phyloP scores from a whole-genome alignment of 2,113 vertebrate species.

The Chloropsis hardwickii region DNA sequence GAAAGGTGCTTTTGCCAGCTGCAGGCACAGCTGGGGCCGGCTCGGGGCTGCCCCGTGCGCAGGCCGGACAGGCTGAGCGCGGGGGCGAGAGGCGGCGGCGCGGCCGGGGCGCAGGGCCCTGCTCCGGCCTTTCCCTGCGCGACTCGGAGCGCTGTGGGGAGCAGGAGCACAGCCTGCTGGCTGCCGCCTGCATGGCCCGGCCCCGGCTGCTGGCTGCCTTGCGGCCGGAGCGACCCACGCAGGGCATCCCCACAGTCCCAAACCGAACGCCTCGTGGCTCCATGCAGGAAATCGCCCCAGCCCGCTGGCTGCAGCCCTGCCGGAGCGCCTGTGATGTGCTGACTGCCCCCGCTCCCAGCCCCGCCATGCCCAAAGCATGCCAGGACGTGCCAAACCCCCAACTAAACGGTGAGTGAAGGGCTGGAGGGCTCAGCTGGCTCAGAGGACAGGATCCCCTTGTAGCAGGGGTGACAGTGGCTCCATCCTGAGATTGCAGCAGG shows the following conservation, averaged over 20 bases:
- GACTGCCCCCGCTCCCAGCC: too few species aligned
- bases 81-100: not conserved
- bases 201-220: not conserved
- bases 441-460: not conserved
- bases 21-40: not conserved
- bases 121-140: not conserved
- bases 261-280: too few species aligned
- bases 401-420: not conserved
- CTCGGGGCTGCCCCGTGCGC: not conserved
- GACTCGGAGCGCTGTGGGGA: not conserved
- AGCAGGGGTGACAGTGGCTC: not conserved
- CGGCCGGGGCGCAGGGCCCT: not conserved
- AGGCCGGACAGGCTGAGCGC: not conserved
- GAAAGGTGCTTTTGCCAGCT: not conserved
- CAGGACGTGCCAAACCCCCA: too few species aligned
- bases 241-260: fast-evolving
- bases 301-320: not conserved
- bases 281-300: not conserved
- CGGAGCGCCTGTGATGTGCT: not conserved
- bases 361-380: not conserved
- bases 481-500: not conserved
- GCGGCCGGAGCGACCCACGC: fast-evolving
- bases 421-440: not conserved
- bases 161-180: constrained; percentile 40
- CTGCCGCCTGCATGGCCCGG: not conserved